Base-by-base conservation (phyloP, 2,888 invertebrate species). In the Anodontia alba region DNA sequence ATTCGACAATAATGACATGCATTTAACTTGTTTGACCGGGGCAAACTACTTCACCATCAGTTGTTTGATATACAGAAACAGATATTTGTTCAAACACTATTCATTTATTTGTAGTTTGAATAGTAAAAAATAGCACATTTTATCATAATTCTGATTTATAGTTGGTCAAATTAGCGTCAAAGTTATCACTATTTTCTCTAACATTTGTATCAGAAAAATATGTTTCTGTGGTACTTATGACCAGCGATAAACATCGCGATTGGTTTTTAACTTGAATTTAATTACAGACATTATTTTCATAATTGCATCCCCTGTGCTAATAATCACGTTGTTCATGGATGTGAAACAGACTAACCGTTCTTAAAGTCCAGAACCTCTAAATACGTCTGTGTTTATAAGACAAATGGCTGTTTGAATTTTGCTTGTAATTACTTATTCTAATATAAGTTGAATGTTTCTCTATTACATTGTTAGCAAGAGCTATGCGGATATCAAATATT, bases 251-350 rank as follows among this genome's bases (percentile, higher is more conserved):
- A 54, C 20, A 54, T 54, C 54, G 26, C 54, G 26, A 54, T 54
- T 54, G 54, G 26, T 54, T 54, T 54, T 54, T 54, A 54, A 54
- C 54, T 26, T 2, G 54, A 54, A 54, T 26, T 26, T 54, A 54
- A 54, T 54, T 26, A 54, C 26, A 54, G 23, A 12, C 54, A 26
- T 54, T 54, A 54, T n/a, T 26, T 54, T 54, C 23, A 26, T 54
- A 54, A 26, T 54, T 54, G 23, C 54, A 54, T 54, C 54, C 3
- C 54, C 20, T 49, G 49, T 49, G 49, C n/a, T 20, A 49, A 49
- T 20, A 49, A 54, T 54, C 23, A 26, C 54, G n/a, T 54, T 26
- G 23, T 26, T 54, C 5, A 12, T 54, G 10, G 26, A 54, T 54
- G 54, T 54, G 23, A 54, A 54, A 54, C 26, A 54, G 54, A 26